Base-by-base conservation (phyloP, 2,888 invertebrate genomes). In the Macrophya annulata region DNA sequence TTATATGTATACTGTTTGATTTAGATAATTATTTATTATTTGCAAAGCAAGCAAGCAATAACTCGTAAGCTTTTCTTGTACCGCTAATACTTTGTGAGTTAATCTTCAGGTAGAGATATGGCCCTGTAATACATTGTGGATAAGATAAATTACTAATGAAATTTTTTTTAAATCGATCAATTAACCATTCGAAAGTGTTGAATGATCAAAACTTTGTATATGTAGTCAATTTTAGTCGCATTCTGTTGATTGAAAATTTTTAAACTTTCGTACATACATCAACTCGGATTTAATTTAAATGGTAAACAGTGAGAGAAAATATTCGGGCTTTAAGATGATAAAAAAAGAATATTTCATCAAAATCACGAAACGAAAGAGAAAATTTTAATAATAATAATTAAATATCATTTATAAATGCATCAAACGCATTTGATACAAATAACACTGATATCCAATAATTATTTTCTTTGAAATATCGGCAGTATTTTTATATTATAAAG, bases 401-500 rank as follows among this genome's bases (percentile, higher is more conserved):
- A 62, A 25, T 62, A 31, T 25, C 10, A 31, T 62, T 62, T 12
- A 62, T 21, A 77, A 37, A 79, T 55, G 55, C 55, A 59, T 79
- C 40, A n/a, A 79, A 79, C 76, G 21, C 8, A n/a, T 51, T 51
- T 51, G 25, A 76, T 76, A 51, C 59, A 51, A 62, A 81, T 62
- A 81, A 62, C 62, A 81, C 81, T 81, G 81, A 81, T 81, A 81
- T 21, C 81, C 15, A 79, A 43, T 77, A 62, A 31, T 55, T 55
- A 31, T 77, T 31, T 62, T 8, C 12, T 40, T 40, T 62, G 62
- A 81, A 37, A 59, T 81, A 21, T 81, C 81, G 21, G 62, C 40
- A 62, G 10, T 62, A 59, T 79, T 40, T 55, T 12, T 74, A 45
- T 45, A 74, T 21, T n/a, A 74, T 45, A n/a, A 45, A 45, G 40